phyloP scores from a whole-genome alignment of 2,888 invertebrate genomes.

The Luperina testacea region DNA sequence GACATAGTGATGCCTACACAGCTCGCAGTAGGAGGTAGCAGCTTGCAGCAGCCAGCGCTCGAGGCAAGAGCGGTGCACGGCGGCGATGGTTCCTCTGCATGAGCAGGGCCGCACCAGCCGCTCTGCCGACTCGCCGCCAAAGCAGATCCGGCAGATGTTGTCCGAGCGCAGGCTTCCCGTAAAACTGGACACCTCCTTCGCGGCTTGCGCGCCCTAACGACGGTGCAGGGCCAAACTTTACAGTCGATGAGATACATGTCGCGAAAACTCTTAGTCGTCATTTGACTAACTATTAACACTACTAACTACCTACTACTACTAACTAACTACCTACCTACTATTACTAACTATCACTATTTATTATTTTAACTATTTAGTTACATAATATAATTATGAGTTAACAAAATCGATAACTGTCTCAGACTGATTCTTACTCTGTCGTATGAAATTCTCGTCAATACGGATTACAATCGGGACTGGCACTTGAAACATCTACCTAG shows the following conservation, averaged over 20 bases:
- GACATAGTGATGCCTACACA: constrained; percentile 85
- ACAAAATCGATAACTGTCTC: neutral
- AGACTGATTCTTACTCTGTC: neutral
- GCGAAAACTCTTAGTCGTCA: neutral
- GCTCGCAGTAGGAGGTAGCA: constrained; percentile 87
- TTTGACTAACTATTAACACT: too few relatives aligned
- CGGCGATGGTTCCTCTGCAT: constrained; percentile 87
- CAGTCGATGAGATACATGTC: neutral
- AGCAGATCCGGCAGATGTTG: constrained; percentile 88
- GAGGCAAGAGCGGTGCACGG: constrained; percentile 86
- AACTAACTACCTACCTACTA: too few relatives aligned
- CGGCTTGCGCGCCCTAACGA: constrained; percentile 70
- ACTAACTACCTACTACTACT: too few relatives aligned
- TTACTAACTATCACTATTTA: too few relatives aligned
- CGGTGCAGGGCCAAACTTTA: constrained; percentile 3
- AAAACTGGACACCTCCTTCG: constrained; percentile 78
- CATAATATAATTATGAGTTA: neutral
- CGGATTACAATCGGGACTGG: neutral
- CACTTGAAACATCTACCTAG: neutral
- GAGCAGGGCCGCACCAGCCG: constrained; percentile 87
- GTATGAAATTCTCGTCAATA: neutral
- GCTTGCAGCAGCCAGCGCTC: constrained; percentile 89
- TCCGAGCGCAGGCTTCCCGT: constrained; percentile 78
- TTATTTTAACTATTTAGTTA: too few relatives aligned
- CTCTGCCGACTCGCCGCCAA: constrained; percentile 87